Evolutionary conservation across 2,797 vertebrate species (phyloP).

Genomic region (Trachurus trachurus): DNA sequence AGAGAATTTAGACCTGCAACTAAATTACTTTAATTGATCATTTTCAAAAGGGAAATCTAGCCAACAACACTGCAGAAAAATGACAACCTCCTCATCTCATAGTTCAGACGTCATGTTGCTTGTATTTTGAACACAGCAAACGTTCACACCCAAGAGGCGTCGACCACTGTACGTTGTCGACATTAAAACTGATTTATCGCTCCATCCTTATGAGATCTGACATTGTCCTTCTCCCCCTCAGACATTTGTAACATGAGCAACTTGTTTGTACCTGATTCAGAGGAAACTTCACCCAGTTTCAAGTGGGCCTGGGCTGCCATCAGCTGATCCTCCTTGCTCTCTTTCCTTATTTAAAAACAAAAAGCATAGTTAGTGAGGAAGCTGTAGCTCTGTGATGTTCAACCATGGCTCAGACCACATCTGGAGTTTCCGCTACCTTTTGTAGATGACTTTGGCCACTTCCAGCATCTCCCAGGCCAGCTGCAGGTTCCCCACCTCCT

Average conservation of each 20-base stretch:
- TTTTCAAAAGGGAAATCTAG: background rate
- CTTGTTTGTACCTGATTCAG: slow-evolving; percentile 91
- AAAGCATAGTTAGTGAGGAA: fast-evolving
- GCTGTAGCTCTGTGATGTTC: background rate
- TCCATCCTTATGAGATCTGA: no score
- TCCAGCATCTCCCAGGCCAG: slow-evolving; percentile 99
- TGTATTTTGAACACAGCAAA: no score
- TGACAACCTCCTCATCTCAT: no score
- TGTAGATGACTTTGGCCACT: slow-evolving; percentile 96
- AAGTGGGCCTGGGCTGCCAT: slow-evolving; percentile 94
- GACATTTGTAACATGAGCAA: no score
- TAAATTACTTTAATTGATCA: background rate
- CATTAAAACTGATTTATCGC: no score
- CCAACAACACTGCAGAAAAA: no score
- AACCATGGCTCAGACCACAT: fast-evolving
- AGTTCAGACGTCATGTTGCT: no score
- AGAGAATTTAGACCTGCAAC: no score
- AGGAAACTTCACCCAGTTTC: slow-evolving; percentile 96
- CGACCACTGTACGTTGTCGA: no score
- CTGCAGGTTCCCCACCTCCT: slow-evolving; percentile 95
- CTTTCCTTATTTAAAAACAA: slow-evolving; percentile 85
- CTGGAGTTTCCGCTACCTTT: slow-evolving; percentile 83
- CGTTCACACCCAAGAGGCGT: no score
- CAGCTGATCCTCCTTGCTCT: slow-evolving; percentile 92
- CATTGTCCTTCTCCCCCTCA: no score